Evolutionary conservation across 1,140 invertebrate species (phyloP).

Genomic region (Acromyrmex echinatior): DNA sequence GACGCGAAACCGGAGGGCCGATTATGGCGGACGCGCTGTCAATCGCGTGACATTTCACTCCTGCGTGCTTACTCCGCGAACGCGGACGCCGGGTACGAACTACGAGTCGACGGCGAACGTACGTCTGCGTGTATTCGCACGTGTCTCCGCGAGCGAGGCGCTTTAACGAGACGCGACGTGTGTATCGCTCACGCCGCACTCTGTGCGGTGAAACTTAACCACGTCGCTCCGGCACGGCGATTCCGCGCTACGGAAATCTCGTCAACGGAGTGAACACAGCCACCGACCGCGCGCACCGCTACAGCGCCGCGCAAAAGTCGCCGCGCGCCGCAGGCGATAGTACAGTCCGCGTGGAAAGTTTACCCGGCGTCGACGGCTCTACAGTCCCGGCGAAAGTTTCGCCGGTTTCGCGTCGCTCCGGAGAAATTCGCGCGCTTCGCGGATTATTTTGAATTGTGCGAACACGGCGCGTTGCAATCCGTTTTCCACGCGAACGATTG

Average conservation of each 20-base stretch:
- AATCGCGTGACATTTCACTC: conserved; percentile 71
- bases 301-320: conserved; percentile 53
- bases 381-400: background rate
- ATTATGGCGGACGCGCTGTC: conserved; percentile 72
- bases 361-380: background rate
- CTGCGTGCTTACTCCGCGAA: background rate
- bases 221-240: background rate
- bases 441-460: background rate
- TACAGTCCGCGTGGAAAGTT: conserved; percentile 42
- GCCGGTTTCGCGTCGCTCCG: background rate
- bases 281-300: conserved; percentile 22
- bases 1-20: conserved; percentile 38
- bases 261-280: background rate
- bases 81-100: background rate
- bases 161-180: background rate
- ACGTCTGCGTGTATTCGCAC: background rate
- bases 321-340: background rate
- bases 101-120: background rate
- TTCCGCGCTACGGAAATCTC: background rate
- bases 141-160: background rate
- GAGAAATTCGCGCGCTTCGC: background rate
- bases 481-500: background rate
- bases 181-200: background rate
- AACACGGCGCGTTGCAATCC: background rate
- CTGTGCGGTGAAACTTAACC: background rate